Evolutionary conservation across 2,113 vertebrate species (phyloP).

Genomic region (Theristicus caerulescens): DNA sequence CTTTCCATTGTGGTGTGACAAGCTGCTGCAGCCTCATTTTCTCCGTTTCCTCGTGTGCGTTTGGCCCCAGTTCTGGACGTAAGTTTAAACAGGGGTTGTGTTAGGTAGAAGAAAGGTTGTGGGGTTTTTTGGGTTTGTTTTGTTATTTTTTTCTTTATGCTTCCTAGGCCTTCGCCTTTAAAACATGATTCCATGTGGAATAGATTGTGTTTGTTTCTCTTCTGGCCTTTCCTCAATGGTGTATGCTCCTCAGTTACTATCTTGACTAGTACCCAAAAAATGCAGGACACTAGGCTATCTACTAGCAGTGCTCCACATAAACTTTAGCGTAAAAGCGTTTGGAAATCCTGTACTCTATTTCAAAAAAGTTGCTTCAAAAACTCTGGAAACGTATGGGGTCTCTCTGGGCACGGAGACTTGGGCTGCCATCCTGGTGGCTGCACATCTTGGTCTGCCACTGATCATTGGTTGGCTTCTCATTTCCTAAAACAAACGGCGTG

Average conservation of each 20-base stretch:
- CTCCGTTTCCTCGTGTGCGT: rapidly evolving
- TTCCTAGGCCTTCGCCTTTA: neutral
- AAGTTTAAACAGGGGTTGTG: neutral
- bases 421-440: neutral
- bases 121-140: neutral
- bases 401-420: rapidly evolving
- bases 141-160: neutral
- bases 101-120: neutral
- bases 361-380: neutral
- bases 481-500: neutral
- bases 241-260: neutral
- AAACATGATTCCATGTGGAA: rapidly evolving
- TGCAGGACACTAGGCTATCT: neutral
- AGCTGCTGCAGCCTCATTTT: neutral
- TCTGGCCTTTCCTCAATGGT: neutral
- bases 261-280: neutral
- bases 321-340: neutral
- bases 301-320: neutral
- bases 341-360: neutral
- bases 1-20: neutral
- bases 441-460: neutral
- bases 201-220: neutral
- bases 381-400: rapidly evolving
- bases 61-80: neutral
- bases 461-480: neutral